phyloP scores from a whole-genome alignment of 2,888 invertebrate genomes.

The Tricholauxania praeusta region DNA sequence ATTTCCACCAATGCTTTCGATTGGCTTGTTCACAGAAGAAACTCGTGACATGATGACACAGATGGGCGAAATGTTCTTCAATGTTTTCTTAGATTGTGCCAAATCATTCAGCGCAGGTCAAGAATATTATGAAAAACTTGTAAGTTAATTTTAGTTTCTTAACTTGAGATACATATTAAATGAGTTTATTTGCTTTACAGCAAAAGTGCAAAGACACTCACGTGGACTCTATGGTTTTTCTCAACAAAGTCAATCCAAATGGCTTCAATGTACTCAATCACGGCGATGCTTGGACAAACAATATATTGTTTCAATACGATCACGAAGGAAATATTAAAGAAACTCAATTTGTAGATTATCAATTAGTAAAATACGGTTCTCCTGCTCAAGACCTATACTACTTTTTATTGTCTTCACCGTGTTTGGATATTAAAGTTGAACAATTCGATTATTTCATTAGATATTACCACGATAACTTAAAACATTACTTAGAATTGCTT shows the following conservation, averaged over 20 bases:
- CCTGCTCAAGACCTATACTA: conserved; percentile 59
- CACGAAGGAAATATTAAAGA: conserved; percentile 51
- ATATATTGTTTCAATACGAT: conserved; percentile 59
- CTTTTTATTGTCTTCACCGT: conserved; percentile 59
- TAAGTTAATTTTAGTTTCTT: conserved; percentile 40
- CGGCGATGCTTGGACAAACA: conserved; percentile 60
- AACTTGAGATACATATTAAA: background rate
- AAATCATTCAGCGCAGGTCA: conserved; percentile 43
- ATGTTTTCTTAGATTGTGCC: conserved; percentile 19
- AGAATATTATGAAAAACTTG: conserved; percentile 52
- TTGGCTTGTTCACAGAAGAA: conserved; percentile 42
- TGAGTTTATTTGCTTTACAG: conserved; percentile 14
- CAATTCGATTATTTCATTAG: conserved; percentile 62
- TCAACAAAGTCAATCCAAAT: conserved; percentile 42
- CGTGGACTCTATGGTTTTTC: conserved; percentile 34
- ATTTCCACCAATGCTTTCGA: conserved; percentile 44
- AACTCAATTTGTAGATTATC: conserved; percentile 59
- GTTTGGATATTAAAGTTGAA: conserved; percentile 56
- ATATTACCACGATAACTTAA: conserved; percentile 59
- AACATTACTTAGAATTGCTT: conserved; percentile 53
- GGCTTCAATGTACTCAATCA: conserved; percentile 62
- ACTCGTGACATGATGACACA: conserved; percentile 27
- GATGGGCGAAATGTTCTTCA: conserved; percentile 33
- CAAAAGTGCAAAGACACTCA: conserved; percentile 12
- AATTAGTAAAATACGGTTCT: conserved; percentile 55